phyloP scores from a whole-genome alignment of 1,140 invertebrate genomes.

The Lasioglossum albipes region DNA sequence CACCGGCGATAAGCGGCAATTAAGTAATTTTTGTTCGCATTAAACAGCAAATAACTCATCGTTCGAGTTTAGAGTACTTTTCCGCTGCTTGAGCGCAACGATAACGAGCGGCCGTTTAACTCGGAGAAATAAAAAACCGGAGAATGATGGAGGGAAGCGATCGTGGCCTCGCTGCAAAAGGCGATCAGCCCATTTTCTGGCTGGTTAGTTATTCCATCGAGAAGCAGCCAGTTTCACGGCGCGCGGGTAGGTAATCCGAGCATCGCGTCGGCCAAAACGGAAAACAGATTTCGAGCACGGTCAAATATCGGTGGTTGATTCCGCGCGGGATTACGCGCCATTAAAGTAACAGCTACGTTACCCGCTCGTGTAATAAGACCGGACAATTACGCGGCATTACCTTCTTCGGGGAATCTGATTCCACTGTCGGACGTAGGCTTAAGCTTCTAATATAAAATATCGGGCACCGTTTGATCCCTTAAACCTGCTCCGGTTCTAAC shows the following conservation, averaged over 20 bases:
- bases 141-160: background rate
- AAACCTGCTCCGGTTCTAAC: background rate
- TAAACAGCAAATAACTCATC: no score
- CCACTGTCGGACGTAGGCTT: slow-evolving; percentile 11
- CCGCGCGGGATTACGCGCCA: slow-evolving; percentile 47
- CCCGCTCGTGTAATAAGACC: slow-evolving; percentile 43
- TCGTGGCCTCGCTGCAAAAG: background rate
- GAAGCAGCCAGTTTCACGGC: background rate
- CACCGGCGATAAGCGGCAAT: no score
- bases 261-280: slow-evolving; percentile 10
- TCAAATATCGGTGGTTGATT: slow-evolving; percentile 44
- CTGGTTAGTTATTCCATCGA: slow-evolving; percentile 49
- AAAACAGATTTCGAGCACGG: slow-evolving; percentile 46
- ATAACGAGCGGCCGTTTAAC: background rate
- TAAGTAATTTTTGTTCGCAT: no score
- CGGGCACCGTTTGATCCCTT: slow-evolving; percentile 31
- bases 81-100: background rate
- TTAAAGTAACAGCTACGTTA: slow-evolving; percentile 53
- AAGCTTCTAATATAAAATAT: slow-evolving; percentile 37
- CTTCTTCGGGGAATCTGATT: slow-evolving; percentile 33
- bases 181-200: slow-evolving; percentile 48
- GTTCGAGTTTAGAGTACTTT: background rate
- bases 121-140: background rate
- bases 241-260: slow-evolving; percentile 5
- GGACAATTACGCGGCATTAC: slow-evolving; percentile 49